Evolutionary conservation across 2,888 invertebrate genomes (phyloP).

Genomic region (Ferrisia virgata): DNA sequence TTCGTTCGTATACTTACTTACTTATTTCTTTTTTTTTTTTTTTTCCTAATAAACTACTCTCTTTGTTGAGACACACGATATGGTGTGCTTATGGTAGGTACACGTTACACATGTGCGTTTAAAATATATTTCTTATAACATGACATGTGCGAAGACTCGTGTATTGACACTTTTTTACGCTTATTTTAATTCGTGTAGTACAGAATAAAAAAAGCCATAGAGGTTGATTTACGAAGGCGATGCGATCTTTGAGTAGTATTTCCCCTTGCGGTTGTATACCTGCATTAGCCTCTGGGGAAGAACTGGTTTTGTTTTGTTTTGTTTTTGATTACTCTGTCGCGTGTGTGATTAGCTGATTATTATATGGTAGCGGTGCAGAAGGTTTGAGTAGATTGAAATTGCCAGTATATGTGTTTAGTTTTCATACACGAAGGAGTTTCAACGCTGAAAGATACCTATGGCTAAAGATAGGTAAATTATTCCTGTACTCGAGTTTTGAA

Average conservation of each 20-base stretch:
- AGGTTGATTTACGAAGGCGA: conserved; percentile 1
- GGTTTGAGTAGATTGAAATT: no score
- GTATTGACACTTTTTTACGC: conserved; percentile 2
- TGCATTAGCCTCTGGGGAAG: not conserved
- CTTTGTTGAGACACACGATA: not conserved
- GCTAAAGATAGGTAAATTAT: no score
- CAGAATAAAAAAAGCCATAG: conserved; percentile 13
- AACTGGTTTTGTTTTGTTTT: not conserved
- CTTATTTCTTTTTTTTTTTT: no score
- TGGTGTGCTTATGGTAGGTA: not conserved
- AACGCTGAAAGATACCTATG: no score
- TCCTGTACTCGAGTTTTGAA: no score
- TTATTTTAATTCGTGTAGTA: conserved; percentile 19
- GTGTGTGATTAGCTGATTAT: not conserved
- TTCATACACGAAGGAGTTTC: no score
- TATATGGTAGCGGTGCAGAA: no score
- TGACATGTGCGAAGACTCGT: conserved; percentile 29
- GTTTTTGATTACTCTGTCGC: not conserved
- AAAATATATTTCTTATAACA: conserved; percentile 23
- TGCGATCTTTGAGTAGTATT: not conserved
- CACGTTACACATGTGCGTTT: conserved; percentile 14
- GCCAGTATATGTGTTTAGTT: no score
- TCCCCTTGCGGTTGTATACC: not conserved
- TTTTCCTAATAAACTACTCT: not conserved
- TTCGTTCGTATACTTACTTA: no score